Conservation (phyloP, 2,888 invertebrate species). For the Schrankia costaestrigalis region DNA sequence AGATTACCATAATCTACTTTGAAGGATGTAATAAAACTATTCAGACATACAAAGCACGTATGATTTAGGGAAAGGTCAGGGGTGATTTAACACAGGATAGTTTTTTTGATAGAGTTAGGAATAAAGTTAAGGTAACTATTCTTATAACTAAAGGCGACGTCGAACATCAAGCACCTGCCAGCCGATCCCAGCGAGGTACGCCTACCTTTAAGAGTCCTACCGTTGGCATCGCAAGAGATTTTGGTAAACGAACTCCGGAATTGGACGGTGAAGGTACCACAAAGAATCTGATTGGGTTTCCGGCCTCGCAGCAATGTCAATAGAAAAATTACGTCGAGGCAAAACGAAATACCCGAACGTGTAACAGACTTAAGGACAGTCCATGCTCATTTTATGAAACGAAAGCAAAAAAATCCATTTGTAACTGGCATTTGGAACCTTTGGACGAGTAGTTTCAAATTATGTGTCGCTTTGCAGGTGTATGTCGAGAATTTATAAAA, state of each 20-base stretch:
- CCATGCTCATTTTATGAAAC: slow-evolving; percentile 31
- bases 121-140: slow-evolving; percentile 20
- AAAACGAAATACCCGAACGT: slow-evolving; percentile 26
- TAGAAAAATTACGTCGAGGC: slow-evolving; percentile 32
- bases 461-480: slow-evolving; percentile 39
- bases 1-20: slow-evolving; percentile 29
- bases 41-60: slow-evolving; percentile 21
- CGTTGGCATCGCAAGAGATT: slow-evolving; percentile 68
- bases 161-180: slow-evolving; percentile 49
- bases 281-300: slow-evolving; percentile 36
- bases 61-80: slow-evolving; percentile 7
- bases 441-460: slow-evolving; percentile 23
- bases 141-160: slow-evolving; percentile 61
- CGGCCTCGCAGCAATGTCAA: slow-evolving; percentile 32
- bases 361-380: slow-evolving; percentile 33
- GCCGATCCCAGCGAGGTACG: slow-evolving; percentile 54
- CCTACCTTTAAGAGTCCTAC: slow-evolving; percentile 70
- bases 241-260: slow-evolving; percentile 68
- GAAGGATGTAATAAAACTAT: slow-evolving; percentile 10
- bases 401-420: slow-evolving; percentile 45
- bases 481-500: slow-evolving; percentile 28
- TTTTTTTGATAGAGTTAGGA: slow-evolving; percentile 1
- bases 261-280: slow-evolving; percentile 62
- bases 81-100: not conserved
- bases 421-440: slow-evolving; percentile 35